A percentile compares a stretch with the other conserved stretches of the same genome.
Evolutionary conservation across 2,113 vertebrate genomes (phyloP).

Genomic region (Baryphthengus martii): DNA sequence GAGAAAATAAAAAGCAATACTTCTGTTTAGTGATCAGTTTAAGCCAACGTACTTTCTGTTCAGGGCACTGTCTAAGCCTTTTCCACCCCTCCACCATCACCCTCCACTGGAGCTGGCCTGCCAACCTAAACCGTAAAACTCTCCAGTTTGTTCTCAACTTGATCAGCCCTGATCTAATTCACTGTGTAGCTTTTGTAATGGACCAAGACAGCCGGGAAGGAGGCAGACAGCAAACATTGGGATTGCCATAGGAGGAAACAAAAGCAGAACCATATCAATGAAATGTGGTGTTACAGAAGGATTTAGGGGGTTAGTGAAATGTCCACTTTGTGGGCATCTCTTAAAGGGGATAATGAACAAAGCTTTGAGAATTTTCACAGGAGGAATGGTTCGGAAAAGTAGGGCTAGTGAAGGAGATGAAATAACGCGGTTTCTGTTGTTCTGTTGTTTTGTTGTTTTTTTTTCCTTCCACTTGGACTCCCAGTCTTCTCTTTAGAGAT

Average conservation of each 20-base stretch:
- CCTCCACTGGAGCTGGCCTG: not conserved
- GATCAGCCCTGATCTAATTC: not conserved
- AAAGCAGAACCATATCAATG: too few relatives aligned
- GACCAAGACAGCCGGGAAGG: not conserved
- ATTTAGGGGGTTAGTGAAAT: not conserved
- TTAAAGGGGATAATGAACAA: not conserved
- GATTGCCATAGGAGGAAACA: not conserved
- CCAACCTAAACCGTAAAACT: not conserved
- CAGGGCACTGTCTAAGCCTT: not conserved
- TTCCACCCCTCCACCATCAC: fast-evolving
- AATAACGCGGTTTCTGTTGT: not conserved
- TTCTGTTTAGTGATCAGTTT: not conserved
- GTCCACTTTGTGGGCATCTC: not conserved
- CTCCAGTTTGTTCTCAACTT: not conserved
- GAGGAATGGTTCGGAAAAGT: not conserved
- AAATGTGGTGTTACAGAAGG: not conserved
- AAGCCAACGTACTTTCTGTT: not conserved
- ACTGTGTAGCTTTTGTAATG: not conserved
- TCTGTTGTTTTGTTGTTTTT: too few relatives aligned
- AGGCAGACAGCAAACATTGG: too few relatives aligned
- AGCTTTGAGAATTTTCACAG: not conserved
- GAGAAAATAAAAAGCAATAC: not conserved
- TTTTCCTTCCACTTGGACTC: not conserved
- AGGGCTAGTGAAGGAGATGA: not conserved
- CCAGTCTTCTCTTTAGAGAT: not conserved